Base-by-base conservation (phyloP, 1,140 invertebrate species). In the Adelges cooleyi region DNA sequence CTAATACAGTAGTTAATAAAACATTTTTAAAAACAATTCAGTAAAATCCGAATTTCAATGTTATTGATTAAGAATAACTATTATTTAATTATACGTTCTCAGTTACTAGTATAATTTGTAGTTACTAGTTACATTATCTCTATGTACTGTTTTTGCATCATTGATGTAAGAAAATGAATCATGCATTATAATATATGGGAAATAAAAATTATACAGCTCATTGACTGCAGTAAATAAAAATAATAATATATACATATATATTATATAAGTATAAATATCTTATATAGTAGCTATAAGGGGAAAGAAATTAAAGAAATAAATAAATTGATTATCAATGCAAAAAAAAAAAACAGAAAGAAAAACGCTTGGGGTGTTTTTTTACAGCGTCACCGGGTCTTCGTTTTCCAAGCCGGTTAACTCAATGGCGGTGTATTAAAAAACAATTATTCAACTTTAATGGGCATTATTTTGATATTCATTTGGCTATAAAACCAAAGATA, bases 391-490 rank as follows among this genome's bases (percentile, higher is more conserved):
- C 38, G 22, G n/a, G 15, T 48, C 56, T 62, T 62, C 42, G 56
- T 48, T 62, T 62, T 62, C 56, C 56, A 15, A 46, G 56, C 42
- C 56, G 44, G 56, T 62, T 62, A 62, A 48, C 56, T 29, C 25
- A 25, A 25, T 18, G 23, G 56, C 11, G 56, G 18, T 62, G 9
- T 62, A 62, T 62, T 62, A 62, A 62, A 62, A 62, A 62, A 62
- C 56, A 62, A 62, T 62, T 62, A 62, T 62, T 62, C 56, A 62
- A 62, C 42, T 62, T 62, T 62, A 62, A 62, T 62, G 56, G 56
- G 42, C 56, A 62, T 62, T 62, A 62, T 62, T 62, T 62, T 62
- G 56, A 62, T 62, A 62, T 62, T 62, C 56, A 62, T 62, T 62
- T 62, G 56, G 56, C 56, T 48, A 62, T 62, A 62, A 62, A 62